Conservation (phyloP, 2,113 vertebrate species). For the Gnathonemus echidnorhynchus region DNA sequence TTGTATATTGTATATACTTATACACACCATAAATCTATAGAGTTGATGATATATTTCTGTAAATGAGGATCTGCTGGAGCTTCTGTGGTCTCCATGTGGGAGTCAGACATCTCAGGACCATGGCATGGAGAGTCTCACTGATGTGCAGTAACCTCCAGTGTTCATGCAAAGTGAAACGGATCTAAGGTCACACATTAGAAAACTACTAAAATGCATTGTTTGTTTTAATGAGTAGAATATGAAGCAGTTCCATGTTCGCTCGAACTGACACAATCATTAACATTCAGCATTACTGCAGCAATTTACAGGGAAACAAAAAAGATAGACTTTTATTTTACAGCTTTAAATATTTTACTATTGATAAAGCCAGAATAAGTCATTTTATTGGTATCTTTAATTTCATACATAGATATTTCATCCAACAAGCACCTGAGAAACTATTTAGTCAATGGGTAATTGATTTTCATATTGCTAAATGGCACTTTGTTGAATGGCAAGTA, state of each 20-base stretch:
- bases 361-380: background rate
- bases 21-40: background rate
- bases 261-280: background rate
- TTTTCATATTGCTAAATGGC: background rate
- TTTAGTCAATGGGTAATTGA: background rate
- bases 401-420: background rate
- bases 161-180: background rate
- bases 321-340: background rate
- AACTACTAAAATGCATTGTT: background rate
- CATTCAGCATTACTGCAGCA: background rate
- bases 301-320: background rate
- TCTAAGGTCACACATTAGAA: background rate
- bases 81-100: background rate
- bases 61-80: background rate
- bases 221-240: background rate
- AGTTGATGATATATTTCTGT: background rate
- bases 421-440: background rate
- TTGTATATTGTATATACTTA: background rate
- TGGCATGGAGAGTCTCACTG: background rate
- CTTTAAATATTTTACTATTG: background rate
- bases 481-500: background rate
- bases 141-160: constrained; percentile 31
- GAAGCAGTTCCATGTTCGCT: background rate
- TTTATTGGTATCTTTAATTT: background rate
- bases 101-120: background rate